Conservation (phyloP, 2,797 vertebrate genomes). For the Cynodonichthys magdalenae region DNA sequence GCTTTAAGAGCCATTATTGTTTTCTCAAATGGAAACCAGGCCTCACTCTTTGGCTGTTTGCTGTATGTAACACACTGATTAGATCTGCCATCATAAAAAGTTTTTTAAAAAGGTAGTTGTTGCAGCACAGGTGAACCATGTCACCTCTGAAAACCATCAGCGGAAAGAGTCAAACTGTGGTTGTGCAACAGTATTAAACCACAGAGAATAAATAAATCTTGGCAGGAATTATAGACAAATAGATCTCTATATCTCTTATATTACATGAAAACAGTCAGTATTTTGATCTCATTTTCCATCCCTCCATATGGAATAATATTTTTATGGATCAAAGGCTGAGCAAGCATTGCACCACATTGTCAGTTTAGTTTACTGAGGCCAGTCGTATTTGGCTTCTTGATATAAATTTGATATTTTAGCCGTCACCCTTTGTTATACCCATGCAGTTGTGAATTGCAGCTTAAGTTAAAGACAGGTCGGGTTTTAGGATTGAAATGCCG, state of each 20-base stretch:
- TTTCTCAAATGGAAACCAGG: conserved; percentile 70
- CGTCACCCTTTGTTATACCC: conserved; percentile 30
- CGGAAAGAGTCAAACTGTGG: conserved; percentile 7
- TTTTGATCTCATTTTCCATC: conserved; percentile 39
- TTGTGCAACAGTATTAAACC: conserved; percentile 28
- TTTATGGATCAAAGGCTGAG: conserved; percentile 60
- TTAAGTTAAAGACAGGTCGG: conserved; percentile 23
- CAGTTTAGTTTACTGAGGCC: conserved; percentile 38
- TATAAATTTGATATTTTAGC: conserved; percentile 26
- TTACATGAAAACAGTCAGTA: conserved; percentile 31
- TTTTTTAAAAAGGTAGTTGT: conserved; percentile 32
- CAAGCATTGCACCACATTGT: conserved; percentile 18
- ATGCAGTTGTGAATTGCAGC: conserved; percentile 23
- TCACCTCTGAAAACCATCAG: conserved; percentile 31
- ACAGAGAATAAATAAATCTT: conserved; percentile 35
- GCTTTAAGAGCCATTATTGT: conserved; percentile 55
- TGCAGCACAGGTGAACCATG: conserved; percentile 15
- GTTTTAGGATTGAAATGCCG: conserved; percentile 19
- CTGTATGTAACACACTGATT: conserved; percentile 58
- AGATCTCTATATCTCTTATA: conserved; percentile 19
- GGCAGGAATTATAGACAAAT: conserved; percentile 46
- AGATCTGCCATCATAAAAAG: conserved; percentile 46
- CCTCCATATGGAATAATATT: conserved; percentile 22
- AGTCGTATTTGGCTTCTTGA: conserved; percentile 30
- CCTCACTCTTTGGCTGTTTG: conserved; percentile 31